Base-by-base conservation (phyloP, 2,797 vertebrate species). In the Erethizon dorsatum region DNA sequence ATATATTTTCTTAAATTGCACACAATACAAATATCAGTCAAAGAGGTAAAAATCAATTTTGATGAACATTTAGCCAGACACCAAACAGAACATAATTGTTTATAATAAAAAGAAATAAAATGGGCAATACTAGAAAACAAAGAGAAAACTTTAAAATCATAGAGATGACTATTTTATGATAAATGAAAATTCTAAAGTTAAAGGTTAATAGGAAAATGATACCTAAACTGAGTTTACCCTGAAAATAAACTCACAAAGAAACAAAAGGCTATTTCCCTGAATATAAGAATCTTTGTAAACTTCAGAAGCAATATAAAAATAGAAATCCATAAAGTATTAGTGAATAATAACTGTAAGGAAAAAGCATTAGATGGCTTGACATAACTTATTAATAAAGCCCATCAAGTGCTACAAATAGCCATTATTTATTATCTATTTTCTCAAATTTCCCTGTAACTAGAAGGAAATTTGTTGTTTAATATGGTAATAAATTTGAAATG, bases 341-440 rank as follows among this genome's bases (percentile, higher is more conserved):
- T 91, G 83, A 97, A 88, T 88, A 96, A 88, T 95, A 96, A 91
- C 91, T 94, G 37, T 63, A 59, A 90, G 52, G 37, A 92, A 96
- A 97, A 95, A 77, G 20, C 65, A 95, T 90, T 91, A 90, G 65
- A 90, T 83, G 78, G 17, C 73, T 96, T 97, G 91, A 90, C 31
- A 91, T 91, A 65, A 90, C 61, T 96, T 96, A 97, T 97, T 97
- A 97, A 93, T 86, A 95, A 95, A 86, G 59, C 5, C 79, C 50
- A 78, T 96, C 59, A 75, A 92, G 47, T 82, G 57, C 47, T 95
- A 94, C 77, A 97, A 88, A 93, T 86, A 93, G 67, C n/a, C 83
- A 95, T 96, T 97, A 95, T 97, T 95, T 95, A 96, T 96, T 94
- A 79, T 84, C 83, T 89, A 69, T 89, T 88, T 95, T 97, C 54